Conservation (phyloP, 2,888 invertebrate genomes). For the Sarcophaga variegata region DNA sequence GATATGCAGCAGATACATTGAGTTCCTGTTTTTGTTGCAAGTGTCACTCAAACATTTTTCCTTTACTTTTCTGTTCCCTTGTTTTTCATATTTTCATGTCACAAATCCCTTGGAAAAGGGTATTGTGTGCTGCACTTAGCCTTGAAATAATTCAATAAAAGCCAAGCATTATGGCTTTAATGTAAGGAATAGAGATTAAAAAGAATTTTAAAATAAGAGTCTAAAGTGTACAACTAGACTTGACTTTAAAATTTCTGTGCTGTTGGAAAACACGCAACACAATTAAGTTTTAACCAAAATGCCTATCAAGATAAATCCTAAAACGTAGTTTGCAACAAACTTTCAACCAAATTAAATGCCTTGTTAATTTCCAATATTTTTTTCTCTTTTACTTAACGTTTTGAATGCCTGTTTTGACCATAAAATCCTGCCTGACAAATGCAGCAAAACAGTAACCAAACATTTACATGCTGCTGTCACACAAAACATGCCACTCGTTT, state of each 20-base stretch:
- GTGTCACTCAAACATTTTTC: conserved; percentile 41
- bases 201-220: background rate
- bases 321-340: conserved; percentile 16
- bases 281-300: conserved; percentile 38
- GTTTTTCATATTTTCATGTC: conserved; percentile 46
- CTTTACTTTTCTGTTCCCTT: background rate
- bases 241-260: background rate
- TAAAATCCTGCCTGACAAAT: conserved; percentile 60
- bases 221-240: background rate
- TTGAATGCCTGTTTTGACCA: conserved; percentile 52
- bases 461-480: conserved; percentile 51
- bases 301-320: conserved; percentile 24
- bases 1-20: conserved; percentile 35
- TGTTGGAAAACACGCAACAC: background rate
- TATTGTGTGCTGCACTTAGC: conserved; percentile 10
- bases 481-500: background rate
- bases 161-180: background rate
- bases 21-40: conserved; percentile 42
- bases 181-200: background rate
- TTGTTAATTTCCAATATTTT: conserved; percentile 41
- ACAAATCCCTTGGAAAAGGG: conserved; percentile 4
- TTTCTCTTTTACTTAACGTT: background rate
- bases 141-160: conserved; percentile 37
- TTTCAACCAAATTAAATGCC: conserved; percentile 40
- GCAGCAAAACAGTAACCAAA: conserved; percentile 50